Evolutionary conservation across 1,140 invertebrate species (phyloP).

Genomic region (Pygmarrhopalites habei): DNA sequence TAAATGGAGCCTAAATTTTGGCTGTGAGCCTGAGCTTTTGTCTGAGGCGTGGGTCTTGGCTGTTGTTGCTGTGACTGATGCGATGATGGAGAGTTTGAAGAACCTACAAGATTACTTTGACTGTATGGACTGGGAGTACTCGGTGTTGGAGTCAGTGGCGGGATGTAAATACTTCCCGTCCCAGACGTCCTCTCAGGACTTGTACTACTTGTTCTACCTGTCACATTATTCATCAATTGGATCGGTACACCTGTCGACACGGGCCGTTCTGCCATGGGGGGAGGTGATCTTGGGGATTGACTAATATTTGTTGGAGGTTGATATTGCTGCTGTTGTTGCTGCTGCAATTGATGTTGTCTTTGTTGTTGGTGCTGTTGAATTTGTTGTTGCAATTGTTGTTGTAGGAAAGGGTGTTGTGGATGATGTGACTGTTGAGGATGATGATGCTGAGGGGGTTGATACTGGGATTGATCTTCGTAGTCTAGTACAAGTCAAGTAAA

Average conservation of each 20-base stretch:
- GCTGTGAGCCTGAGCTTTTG: constrained; percentile 36
- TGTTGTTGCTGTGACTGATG: constrained; percentile 5
- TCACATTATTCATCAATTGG: neutral
- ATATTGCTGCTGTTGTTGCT: constrained; percentile 43
- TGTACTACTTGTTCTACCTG: neutral
- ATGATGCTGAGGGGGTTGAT: no score
- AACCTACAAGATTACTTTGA: no score
- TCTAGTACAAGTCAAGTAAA: no score
- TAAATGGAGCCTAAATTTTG: constrained; percentile 42
- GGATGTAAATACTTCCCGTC: constrained; percentile 12
- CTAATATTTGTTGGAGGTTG: constrained; percentile 19
- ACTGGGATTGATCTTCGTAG: no score
- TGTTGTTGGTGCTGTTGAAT: constrained; percentile 6
- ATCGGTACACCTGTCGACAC: no score
- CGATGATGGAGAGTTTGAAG: constrained; percentile 4
- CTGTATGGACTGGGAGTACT: no score
- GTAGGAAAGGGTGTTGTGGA: constrained; percentile 2
- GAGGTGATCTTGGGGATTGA: no score
- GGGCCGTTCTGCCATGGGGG: no score
- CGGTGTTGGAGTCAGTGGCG: neutral
- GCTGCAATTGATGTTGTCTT: neutral
- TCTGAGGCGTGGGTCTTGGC: constrained; percentile 26
- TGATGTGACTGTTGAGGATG: neutral
- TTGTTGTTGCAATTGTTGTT: constrained; percentile 1
- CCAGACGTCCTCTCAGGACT: constrained; percentile 1